phyloP scores from a whole-genome alignment of 1,140 invertebrate species.

The Drosophila arawakana region DNA sequence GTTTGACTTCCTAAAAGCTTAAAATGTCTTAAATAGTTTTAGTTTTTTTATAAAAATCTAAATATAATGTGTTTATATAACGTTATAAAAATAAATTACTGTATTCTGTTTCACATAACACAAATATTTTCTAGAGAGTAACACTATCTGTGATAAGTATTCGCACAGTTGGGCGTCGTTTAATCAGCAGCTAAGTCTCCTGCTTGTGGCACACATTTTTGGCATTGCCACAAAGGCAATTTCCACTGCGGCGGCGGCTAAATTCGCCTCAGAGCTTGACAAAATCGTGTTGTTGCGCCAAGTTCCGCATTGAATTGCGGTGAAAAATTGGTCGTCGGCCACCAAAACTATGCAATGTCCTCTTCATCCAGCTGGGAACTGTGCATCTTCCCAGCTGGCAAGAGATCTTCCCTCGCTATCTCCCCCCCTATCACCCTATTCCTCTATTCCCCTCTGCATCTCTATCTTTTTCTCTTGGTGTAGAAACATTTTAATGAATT shows the following conservation, averaged over 20 bases:
- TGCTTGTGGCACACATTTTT: constrained; percentile 71
- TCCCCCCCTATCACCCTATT: no score
- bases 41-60: no score
- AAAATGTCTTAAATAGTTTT: no score
- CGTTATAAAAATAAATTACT: constrained; percentile 5
- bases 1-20: no score
- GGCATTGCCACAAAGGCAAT: constrained; percentile 58
- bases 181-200: constrained; percentile 33
- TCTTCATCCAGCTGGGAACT: constrained; percentile 12
- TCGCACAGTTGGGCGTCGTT: constrained; percentile 42
- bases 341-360: constrained; percentile 58
- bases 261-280: constrained; percentile 70
- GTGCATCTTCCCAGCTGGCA: constrained; percentile 28
- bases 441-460: no score
- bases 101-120: constrained; percentile 14
- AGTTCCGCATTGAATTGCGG: constrained; percentile 75
- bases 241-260: constrained; percentile 16
- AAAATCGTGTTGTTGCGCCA: constrained; percentile 65
- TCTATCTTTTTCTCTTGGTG: constrained; percentile 24
- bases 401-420: not conserved
- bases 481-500: constrained; percentile 76
- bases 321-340: constrained; percentile 59
- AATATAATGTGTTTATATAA: no score
- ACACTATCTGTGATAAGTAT: constrained; percentile 20
- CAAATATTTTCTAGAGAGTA: constrained; percentile 11